Evolutionary conservation across 2,888 invertebrate species (phyloP), one percentile per base, ranked within the genome.

Genomic region (Lagria hirta): DNA sequence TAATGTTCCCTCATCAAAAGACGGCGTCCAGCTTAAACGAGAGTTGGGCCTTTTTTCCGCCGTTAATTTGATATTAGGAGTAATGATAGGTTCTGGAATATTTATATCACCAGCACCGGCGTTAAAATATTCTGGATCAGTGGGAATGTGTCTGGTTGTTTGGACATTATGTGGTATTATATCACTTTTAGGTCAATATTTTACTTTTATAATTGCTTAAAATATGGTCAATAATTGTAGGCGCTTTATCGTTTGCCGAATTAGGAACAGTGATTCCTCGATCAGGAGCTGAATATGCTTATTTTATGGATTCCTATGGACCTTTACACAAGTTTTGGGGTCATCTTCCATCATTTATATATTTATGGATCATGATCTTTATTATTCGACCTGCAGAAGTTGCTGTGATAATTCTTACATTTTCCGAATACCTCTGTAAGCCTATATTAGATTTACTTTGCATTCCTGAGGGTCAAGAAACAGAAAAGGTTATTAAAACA

Each of bases 71-170:
- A 90, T 92, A 52, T 78, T 90, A 6, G 88, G 90, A 34, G 89
- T 90, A 3, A 91, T 91, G 90, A 91, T 92, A 52, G 92, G 91
- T 24, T 90, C 90, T 4, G 92, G 92, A 35, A 89, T 92, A 48
- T 93, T 93, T 64, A 82, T 92, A 3, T 87, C 90, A 1, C 88
- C 92, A 1, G 80, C 85, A 2, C 83, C 84, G 3, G 90, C 91
- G 0, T 72, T 90, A 17, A 72, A 78, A 55, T 77, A 83, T 55
- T 83, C 88, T 0, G 90, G 90, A 20, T 91, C 90, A 3, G 82
- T 91, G 1, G 91, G 83, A 2, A 74, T 88, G 60, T 86, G 88
- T 57, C 72, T 92, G 3, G 72, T 89, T 14, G 76, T 91, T 34
- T 93, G 92, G 92, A 74, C 78, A 1, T 69, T 82, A 5, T 88